phyloP scores from a whole-genome alignment of 2,797 vertebrate species.

The Pelochelys cantorii region DNA sequence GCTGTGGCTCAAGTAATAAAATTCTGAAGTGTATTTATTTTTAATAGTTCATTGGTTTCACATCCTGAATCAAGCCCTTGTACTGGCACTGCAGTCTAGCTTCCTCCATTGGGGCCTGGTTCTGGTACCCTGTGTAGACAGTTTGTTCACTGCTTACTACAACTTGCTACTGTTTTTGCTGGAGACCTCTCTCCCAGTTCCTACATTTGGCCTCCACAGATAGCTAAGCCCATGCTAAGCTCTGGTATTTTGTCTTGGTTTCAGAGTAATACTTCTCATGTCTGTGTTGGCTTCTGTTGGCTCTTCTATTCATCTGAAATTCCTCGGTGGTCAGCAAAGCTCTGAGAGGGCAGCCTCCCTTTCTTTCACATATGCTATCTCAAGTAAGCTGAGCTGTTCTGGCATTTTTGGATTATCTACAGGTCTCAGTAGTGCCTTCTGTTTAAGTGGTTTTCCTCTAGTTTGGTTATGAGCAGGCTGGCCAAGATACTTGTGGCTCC shows the following conservation, averaged over 20 bases:
- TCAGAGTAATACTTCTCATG: rapidly evolving
- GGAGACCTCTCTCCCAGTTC: neutral
- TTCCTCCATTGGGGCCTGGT: neutral
- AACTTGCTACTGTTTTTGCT: neutral
- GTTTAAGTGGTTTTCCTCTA: neutral
- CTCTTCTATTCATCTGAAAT: neutral
- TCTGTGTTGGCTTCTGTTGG: neutral
- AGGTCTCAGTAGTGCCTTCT: neutral
- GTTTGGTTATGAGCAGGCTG: neutral
- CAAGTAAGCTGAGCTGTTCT: neutral
- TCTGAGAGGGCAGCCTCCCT: neutral
- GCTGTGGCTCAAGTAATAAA: rapidly evolving
- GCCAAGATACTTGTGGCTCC: neutral
- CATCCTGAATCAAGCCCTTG: neutral
- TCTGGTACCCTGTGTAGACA: neutral
- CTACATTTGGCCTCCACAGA: neutral
- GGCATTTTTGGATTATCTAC: neutral
- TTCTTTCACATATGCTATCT: neutral
- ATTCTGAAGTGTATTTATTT: neutral
- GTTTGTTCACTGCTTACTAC: neutral
- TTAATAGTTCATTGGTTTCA: neutral
- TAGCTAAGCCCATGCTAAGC: neutral
- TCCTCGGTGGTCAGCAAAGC: conserved; percentile 8
- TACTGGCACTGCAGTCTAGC: rapidly evolving
- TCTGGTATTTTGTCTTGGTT: neutral